Base-by-base conservation (phyloP, 2,888 invertebrate genomes). In the Nematopogon swammerdamellus region DNA sequence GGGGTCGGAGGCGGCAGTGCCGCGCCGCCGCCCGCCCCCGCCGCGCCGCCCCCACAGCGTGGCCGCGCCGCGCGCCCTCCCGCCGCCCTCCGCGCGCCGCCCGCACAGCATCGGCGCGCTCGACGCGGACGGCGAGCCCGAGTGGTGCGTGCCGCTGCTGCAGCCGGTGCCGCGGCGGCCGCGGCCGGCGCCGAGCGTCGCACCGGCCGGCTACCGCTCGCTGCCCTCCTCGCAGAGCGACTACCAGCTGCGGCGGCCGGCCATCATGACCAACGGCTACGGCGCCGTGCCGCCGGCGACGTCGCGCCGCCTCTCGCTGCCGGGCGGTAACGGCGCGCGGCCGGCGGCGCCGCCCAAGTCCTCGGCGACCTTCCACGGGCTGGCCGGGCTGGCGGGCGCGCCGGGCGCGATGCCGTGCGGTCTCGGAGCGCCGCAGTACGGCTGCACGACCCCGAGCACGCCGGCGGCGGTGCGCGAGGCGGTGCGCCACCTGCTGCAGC, bases 391-490 rank as follows among this genome's bases (percentile, higher is more conserved):
- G 55, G 56, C 69, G 58, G 72, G 68, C 1, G 62, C 63, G 2
- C 59, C 64, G 45, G 29, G 46, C 42, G 46, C 30, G 17, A 67
- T n/a, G 69, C n/a, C n/a, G n/a, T n/a, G 4, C 49, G 63, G n/a
- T 11, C 58, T 68, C 57, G 69, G 69, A 14, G 67, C 72, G 59
- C 72, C 77, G 57, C 58, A 72, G 73, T 3, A 73, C 72, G 56
- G 70, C 73, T 8, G 11, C 11, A 36, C 57, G 63, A 84, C 73
- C 54, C 84, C 67, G 17, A 72, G 74, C 59, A 85, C 85, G 19
- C 84, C 85, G 14, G 83, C 84, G 5, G 84, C 87, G 19, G 87
- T 88, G 20, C 76, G 87, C 0, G 87, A 88, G 56, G 88, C 88
- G 6, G 86, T 88, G 44, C 82, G 85, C 54, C 87, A 87, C 59